A percentile compares a stretch with the other conserved stretches of the same genome.
Conservation (phyloP, 37 sponge, comb jelly and placozoan species). For the Beroe ovata region DNA sequence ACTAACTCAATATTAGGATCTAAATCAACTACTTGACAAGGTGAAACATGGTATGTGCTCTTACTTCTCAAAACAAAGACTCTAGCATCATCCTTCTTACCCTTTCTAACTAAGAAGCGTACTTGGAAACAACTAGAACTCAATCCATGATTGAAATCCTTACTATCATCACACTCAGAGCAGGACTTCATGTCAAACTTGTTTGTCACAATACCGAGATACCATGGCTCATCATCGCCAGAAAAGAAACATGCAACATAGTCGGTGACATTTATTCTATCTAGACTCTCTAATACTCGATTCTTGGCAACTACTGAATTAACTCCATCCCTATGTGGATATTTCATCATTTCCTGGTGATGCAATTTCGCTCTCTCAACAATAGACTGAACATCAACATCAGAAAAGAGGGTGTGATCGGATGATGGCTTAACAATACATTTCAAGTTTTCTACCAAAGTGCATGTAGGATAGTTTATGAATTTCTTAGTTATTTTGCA, state of each 20-base stretch:
- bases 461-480: neutral
- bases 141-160: neutral
- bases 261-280: neutral
- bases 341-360: neutral
- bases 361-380: neutral
- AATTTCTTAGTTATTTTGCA: neutral
- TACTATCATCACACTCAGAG: neutral
- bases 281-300: neutral
- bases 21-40: neutral
- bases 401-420: neutral
- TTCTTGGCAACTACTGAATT: no score
- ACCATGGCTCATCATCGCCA: neutral
- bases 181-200: neutral
- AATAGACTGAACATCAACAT: neutral
- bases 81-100: neutral
- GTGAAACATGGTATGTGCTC: neutral
- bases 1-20: neutral
- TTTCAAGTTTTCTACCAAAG: neutral
- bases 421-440: neutral
- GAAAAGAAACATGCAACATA: neutral
- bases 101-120: neutral
- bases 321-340: neutral
- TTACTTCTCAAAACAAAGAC: neutral
- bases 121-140: neutral
- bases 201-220: neutral